phyloP scores from a whole-genome alignment of 2,113 vertebrate species.

The Anhinga anhinga region DNA sequence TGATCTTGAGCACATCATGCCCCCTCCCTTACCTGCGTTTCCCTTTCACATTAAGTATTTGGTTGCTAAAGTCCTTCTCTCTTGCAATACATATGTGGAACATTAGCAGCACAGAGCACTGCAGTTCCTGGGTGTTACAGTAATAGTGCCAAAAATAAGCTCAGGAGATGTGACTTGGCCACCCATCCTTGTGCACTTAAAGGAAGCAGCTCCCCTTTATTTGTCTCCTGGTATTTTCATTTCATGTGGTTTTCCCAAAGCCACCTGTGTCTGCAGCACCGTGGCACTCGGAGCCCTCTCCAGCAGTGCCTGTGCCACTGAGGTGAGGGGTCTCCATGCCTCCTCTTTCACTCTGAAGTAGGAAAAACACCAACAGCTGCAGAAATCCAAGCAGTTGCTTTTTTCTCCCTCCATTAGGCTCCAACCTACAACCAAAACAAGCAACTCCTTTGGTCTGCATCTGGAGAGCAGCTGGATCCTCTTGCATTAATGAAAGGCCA shows the following conservation, averaged over 20 bases:
- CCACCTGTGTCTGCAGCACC: neutral
- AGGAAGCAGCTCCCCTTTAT: neutral
- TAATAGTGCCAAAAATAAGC: neutral
- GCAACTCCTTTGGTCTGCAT: neutral
- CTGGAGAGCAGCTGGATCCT: neutral
- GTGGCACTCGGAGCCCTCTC: neutral
- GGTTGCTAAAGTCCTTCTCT: neutral
- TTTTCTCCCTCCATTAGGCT: neutral
- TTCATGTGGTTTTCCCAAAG: neutral
- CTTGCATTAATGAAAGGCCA: neutral
- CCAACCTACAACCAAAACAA: neutral
- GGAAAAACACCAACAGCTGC: neutral
- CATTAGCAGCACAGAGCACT: neutral
- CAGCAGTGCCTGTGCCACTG: neutral
- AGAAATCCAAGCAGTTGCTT: neutral
- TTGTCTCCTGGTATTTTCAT: neutral
- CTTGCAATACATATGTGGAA: neutral
- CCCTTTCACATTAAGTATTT: neutral
- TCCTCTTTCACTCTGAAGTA: neutral
- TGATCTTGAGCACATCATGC: neutral
- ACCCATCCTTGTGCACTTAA: neutral
- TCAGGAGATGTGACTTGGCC: neutral
- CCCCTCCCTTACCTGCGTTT: neutral
- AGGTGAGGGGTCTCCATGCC: neutral
- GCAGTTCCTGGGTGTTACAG: neutral